phyloP scores from a whole-genome alignment of 2,888 invertebrate species.

The Antheraea assamensis region DNA sequence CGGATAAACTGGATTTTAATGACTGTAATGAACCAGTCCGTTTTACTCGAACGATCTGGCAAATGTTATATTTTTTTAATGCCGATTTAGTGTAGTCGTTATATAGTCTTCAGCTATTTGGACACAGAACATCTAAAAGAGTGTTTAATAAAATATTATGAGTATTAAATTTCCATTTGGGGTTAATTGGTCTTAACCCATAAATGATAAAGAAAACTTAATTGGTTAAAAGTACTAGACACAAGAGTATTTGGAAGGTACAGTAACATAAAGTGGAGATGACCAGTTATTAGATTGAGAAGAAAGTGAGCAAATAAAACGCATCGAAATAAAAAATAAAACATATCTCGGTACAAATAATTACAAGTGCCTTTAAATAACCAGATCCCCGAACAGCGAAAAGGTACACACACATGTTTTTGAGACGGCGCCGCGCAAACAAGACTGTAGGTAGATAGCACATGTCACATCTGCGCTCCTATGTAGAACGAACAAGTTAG shows the following conservation, averaged over 20 bases:
- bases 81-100: background rate
- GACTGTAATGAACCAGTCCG: constrained; percentile 12
- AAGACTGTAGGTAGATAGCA: background rate
- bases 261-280: no score
- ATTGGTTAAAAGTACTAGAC: no score
- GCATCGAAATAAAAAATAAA: background rate
- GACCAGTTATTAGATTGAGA: no score
- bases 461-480: constrained; percentile 1
- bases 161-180: no score
- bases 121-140: background rate
- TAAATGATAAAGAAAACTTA: no score
- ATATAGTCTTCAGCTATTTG: background rate
- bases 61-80: constrained; percentile 4
- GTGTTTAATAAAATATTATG: no score
- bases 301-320: background rate
- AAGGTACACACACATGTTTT: background rate
- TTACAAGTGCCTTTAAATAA: background rate
- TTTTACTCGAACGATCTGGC: constrained; percentile 1
- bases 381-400: constrained; percentile 4
- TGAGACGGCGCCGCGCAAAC: constrained; percentile 9
- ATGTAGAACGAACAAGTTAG: constrained; percentile 11
- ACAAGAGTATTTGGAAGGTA: no score
- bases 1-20: constrained; percentile 17
- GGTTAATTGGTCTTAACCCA: no score
- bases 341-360: background rate